Evolutionary conservation across 64 coral and sea anemone genomes (phyloP).

Genomic region (Anthopleura sola): DNA sequence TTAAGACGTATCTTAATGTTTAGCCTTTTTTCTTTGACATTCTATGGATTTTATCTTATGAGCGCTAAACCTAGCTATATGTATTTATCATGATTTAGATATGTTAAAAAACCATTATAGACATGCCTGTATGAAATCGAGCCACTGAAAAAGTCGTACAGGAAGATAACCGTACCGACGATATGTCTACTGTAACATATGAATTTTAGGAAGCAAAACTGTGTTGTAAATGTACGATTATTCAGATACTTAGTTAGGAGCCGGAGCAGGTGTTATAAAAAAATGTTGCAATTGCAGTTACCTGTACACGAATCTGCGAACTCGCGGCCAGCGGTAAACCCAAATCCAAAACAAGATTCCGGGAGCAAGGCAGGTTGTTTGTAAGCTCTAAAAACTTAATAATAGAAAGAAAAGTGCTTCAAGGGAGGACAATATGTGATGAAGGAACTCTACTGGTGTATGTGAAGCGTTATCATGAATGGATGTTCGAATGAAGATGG

Average conservation of each 20-base stretch:
- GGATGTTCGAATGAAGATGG: background rate
- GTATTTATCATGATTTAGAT: too few relatives aligned
- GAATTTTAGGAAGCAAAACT: background rate
- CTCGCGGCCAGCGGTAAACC: background rate
- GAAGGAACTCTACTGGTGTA: background rate
- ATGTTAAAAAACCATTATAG: background rate
- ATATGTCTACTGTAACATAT: background rate
- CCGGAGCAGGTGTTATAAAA: conserved; percentile 7
- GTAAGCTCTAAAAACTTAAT: background rate
- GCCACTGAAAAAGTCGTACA: background rate
- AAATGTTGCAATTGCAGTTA: background rate
- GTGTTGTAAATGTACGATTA: background rate
- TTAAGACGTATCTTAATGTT: too few relatives aligned
- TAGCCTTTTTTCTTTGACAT: too few relatives aligned
- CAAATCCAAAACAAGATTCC: conserved; percentile 11
- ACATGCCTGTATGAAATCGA: background rate
- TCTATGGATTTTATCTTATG: too few relatives aligned
- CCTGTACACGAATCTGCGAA: background rate
- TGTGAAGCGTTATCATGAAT: background rate
- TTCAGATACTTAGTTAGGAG: background rate
- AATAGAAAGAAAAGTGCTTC: background rate
- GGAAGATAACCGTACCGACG: background rate
- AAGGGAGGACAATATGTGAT: background rate
- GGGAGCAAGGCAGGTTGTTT: background rate
- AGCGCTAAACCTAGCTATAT: too few relatives aligned